These are phyloP conservation scores for Pseudococcus jackbeardsleyi DNA, from an alignment of 2,888 invertebrate species.

Conservation along the genomic window DNA sequence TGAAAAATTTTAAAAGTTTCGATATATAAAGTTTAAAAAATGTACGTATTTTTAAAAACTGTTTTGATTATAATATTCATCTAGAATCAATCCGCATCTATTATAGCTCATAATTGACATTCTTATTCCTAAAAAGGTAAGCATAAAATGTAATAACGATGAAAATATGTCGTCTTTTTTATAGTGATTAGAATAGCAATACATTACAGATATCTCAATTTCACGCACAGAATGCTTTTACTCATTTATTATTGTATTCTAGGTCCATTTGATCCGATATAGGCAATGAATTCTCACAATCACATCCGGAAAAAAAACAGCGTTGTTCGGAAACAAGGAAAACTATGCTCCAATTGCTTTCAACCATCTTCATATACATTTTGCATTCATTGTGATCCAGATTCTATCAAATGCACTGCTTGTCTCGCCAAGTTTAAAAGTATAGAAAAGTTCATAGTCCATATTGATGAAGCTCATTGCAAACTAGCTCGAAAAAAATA, in stretches of 20 bases:
- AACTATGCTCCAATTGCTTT: not conserved
- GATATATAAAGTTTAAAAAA: too few species aligned
- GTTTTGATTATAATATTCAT: too few species aligned
- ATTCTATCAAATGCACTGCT: not conserved
- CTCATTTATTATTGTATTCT: not conserved
- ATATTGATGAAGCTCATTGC: not conserved
- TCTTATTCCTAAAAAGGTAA: too few species aligned
- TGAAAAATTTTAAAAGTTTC: too few species aligned
- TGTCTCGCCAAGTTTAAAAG: not conserved
- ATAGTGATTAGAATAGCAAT: too few species aligned
- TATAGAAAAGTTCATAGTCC: not conserved
- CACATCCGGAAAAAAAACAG: not conserved
- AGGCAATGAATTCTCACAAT: not conserved
- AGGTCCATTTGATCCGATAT: not conserved
- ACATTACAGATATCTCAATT: too few species aligned
- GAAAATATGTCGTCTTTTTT: too few species aligned
- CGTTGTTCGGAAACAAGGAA: not conserved
- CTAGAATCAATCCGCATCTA: too few species aligned
- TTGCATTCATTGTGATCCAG: constrained; percentile 27
- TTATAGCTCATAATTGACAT: too few species aligned
- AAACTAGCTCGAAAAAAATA: not conserved
- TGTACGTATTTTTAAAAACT: too few species aligned
- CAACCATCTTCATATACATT: not conserved
- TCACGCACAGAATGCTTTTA: too few species aligned
- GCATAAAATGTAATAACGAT: too few species aligned